These are phyloP conservation scores for Lepeophtheirus salmonis DNA, from an alignment of 1,140 invertebrate genomes.

Conservation along the genomic window DNA sequence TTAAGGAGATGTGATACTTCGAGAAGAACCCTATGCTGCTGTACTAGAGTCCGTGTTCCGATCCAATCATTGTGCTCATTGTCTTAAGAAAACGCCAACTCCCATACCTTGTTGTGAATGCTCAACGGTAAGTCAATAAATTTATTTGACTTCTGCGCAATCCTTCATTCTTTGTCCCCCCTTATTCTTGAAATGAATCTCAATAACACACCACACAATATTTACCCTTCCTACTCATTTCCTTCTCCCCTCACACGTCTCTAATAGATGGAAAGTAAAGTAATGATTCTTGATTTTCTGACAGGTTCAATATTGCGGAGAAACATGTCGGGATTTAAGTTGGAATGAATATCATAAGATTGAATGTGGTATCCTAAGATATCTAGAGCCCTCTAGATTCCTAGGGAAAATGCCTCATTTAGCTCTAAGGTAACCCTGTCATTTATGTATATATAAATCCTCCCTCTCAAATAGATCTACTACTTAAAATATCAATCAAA, in stretches of 20 bases:
- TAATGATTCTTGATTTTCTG: neutral
- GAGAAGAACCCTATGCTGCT: conserved; percentile 50
- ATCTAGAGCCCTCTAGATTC: conserved; percentile 7
- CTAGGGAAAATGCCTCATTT: conserved; percentile 10
- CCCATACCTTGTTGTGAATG: conserved; percentile 13
- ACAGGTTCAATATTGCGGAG: conserved; percentile 10
- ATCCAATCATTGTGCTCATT: conserved; percentile 55
- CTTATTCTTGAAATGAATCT: too few relatives aligned
- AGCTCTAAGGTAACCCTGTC: conserved; percentile 3
- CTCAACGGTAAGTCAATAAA: conserved; percentile 6
- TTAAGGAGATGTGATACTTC: conserved; percentile 29
- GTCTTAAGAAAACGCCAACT: conserved; percentile 36
- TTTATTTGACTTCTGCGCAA: too few relatives aligned
- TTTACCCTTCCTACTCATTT: too few relatives aligned
- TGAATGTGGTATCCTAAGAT: conserved; percentile 10
- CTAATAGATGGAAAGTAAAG: too few relatives aligned
- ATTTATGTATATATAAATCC: too few relatives aligned
- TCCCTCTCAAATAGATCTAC: too few relatives aligned
- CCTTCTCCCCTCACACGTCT: too few relatives aligned
- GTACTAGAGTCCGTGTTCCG: conserved; percentile 49
- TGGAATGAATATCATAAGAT: conserved; percentile 10
- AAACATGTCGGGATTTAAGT: conserved; percentile 8
- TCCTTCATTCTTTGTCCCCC: too few relatives aligned
- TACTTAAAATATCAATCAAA: too few relatives aligned
- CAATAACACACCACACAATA: too few relatives aligned